phyloP scores from a whole-genome alignment of 2,888 invertebrate species.

The Anoplius nigerrimus region DNA sequence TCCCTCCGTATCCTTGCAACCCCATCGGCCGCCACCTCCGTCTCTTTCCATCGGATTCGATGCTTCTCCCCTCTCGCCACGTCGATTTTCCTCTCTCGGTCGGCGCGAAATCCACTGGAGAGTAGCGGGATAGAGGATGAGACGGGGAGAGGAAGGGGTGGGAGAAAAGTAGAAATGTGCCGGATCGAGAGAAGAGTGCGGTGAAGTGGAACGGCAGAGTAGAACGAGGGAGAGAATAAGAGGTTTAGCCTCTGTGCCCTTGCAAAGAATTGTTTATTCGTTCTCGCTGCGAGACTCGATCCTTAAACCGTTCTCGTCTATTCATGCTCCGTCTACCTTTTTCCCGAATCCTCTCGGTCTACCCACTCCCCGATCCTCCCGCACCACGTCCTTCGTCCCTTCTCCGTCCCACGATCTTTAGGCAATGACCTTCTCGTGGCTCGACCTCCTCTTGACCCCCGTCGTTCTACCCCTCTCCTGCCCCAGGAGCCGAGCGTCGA shows the following conservation, averaged over 20 bases:
- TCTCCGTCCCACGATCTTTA: not conserved
- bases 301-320: not conserved
- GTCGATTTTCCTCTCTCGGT: not conserved
- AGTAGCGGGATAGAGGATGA: not conserved
- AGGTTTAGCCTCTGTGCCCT: too few relatives aligned
- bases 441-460: not conserved
- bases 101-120: not conserved
- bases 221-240: too few relatives aligned
- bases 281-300: too few relatives aligned
- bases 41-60: not conserved
- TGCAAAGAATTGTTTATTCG: too few relatives aligned
- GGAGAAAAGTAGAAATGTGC: too few relatives aligned
- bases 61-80: not conserved
- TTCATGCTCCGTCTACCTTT: not conserved
- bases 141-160: not conserved
- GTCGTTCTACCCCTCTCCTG: too few relatives aligned
- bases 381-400: not conserved
- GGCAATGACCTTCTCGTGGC: not conserved
- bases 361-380: not conserved
- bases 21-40: not conserved
- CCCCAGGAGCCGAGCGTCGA: too few relatives aligned
- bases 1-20: not conserved
- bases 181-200: too few relatives aligned
- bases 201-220: too few relatives aligned
- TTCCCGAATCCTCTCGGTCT: not conserved